These are phyloP conservation scores for Ceyx cyanopectus DNA, from an alignment of 2,113 vertebrate genomes.

Conservation along the genomic window DNA sequence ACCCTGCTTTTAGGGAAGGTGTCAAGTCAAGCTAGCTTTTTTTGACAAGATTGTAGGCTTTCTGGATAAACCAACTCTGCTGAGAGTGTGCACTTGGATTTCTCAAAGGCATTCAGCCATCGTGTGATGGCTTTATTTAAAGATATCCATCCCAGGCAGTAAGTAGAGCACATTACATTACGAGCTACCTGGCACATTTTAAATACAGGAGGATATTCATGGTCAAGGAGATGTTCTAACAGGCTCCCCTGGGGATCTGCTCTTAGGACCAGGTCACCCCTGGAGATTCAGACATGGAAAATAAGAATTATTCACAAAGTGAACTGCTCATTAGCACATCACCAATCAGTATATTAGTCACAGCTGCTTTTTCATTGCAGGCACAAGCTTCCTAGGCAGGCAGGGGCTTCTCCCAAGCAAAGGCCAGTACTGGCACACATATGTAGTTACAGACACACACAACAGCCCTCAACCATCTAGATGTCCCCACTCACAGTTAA, in stretches of 20 bases:
- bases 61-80: background rate
- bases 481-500: background rate
- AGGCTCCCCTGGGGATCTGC: background rate
- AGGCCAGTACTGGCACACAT: too few relatives aligned
- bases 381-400: background rate
- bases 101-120: background rate
- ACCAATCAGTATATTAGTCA: background rate
- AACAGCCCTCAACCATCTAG: background rate
- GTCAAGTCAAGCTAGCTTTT: background rate
- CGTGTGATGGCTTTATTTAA: background rate
- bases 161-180: background rate
- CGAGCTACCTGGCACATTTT: background rate
- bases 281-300: background rate
- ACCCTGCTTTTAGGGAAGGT: background rate
- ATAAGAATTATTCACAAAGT: background rate
- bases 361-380: background rate
- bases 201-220: background rate
- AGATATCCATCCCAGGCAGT: background rate
- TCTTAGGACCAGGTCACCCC: background rate
- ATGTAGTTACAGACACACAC: rapidly evolving
- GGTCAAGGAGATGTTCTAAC: background rate
- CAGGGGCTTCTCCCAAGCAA: background rate
- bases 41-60: background rate
- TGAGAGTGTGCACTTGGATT: background rate
- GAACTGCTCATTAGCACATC: background rate